These are phyloP conservation scores for Rhorus exstirpatorius DNA, from an alignment of 2,888 invertebrate species.

Conservation along the genomic window DNA sequence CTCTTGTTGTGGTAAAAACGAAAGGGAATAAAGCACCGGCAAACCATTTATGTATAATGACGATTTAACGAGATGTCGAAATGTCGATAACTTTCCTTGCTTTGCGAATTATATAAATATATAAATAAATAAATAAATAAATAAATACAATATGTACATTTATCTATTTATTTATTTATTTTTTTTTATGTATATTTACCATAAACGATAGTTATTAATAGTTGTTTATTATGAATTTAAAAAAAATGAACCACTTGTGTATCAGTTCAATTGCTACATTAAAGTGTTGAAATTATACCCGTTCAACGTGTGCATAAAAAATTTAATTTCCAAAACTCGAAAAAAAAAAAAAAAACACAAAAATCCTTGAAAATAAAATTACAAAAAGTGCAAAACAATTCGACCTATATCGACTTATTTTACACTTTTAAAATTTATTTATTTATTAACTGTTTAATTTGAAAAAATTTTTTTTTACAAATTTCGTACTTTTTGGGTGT, in stretches of 20 bases:
- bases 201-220: constrained; percentile 82
- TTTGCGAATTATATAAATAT: constrained; percentile 78
- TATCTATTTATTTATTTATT: constrained; percentile 50
- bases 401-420: too few relatives aligned
- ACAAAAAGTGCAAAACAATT: too few relatives aligned
- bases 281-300: constrained; percentile 85
- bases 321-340: too few relatives aligned
- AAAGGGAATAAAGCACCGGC: constrained; percentile 6
- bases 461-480: too few relatives aligned
- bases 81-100: constrained; percentile 78
- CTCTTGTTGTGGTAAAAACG: constrained; percentile 24
- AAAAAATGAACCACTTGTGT: constrained; percentile 82
- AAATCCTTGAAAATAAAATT: too few relatives aligned
- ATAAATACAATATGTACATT: constrained; percentile 71
- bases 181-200: constrained; percentile 77
- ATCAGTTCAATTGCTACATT: constrained; percentile 83
- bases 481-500: too few relatives aligned
- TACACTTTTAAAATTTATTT: too few relatives aligned
- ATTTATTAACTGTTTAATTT: too few relatives aligned
- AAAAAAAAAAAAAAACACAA: too few relatives aligned
- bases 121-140: constrained; percentile 67
- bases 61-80: constrained; percentile 66
- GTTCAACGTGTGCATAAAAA: constrained; percentile 80
- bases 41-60: constrained; percentile 50
- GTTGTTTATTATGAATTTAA: constrained; percentile 83